Conservation (phyloP, 2,888 invertebrate species). For the Pemphredon lugubris region DNA sequence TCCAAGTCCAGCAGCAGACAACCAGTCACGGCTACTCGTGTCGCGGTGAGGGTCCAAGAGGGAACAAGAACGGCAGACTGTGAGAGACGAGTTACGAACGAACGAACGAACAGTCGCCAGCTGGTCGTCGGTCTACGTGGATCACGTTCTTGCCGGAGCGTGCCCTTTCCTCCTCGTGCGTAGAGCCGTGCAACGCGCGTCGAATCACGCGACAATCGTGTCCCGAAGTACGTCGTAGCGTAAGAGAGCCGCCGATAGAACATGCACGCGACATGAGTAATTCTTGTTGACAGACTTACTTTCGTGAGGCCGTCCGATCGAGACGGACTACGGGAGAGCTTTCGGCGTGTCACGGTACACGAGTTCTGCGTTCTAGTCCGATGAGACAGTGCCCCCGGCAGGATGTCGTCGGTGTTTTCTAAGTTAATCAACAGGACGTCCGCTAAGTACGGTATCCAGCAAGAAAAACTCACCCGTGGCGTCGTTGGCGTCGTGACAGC, state of each 20-base stretch:
- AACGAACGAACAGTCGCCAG: slow-evolving; percentile 75
- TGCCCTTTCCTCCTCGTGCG: neutral
- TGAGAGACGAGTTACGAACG: slow-evolving; percentile 21
- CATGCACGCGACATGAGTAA: neutral
- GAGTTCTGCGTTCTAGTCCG: slow-evolving; percentile 1
- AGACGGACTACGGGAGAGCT: slow-evolving; percentile 4
- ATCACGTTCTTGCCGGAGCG: slow-evolving; percentile 33
- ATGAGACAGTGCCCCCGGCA: slow-evolving; percentile 47
- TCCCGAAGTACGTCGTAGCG: neutral
- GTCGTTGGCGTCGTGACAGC: slow-evolving; percentile 84
- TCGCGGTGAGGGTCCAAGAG: slow-evolving; percentile 49
- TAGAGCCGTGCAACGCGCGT: neutral
- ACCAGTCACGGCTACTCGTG: slow-evolving; percentile 44
- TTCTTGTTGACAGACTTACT: slow-evolving; percentile 4
- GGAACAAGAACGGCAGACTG: slow-evolving; percentile 33
- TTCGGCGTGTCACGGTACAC: slow-evolving; percentile 1
- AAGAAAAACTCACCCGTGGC: slow-evolving; percentile 84
- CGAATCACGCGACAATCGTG: neutral
- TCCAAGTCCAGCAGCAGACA: slow-evolving; percentile 59
- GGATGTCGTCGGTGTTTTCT: slow-evolving; percentile 85
- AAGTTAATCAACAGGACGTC: slow-evolving; percentile 85
- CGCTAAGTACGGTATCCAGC: slow-evolving; percentile 83
- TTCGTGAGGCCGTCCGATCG: slow-evolving; percentile 14
- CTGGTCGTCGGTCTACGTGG: slow-evolving; percentile 70
- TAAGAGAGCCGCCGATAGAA: neutral